Conservation (phyloP, 2,113 vertebrate species). For the Myotis lucifugus region DNA sequence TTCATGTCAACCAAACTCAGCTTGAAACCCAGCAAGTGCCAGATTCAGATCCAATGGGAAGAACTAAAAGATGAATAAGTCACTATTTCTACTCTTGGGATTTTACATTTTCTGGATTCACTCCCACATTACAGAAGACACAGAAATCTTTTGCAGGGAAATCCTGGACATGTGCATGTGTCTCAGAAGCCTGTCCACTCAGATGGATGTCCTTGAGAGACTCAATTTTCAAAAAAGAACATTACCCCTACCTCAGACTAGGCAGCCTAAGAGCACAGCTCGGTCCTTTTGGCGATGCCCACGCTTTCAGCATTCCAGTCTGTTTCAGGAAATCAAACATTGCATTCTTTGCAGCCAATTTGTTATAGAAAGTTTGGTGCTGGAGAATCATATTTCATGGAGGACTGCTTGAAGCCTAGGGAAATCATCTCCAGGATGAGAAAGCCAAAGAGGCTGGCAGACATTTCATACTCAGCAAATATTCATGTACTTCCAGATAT, state of each 20-base stretch:
- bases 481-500: neutral
- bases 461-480: neutral
- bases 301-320: neutral
- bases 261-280: neutral
- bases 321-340: neutral
- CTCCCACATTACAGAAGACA: neutral
- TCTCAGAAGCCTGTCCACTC: neutral
- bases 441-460: neutral
- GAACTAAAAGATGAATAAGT: neutral
- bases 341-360: neutral
- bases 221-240: neutral
- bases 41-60: constrained; percentile 8
- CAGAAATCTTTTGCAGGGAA: neutral
- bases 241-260: neutral
- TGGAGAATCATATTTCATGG: neutral
- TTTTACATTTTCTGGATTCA: neutral
- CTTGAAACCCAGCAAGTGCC: constrained; percentile 7
- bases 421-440: neutral
- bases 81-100: neutral
- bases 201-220: neutral
- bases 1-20: constrained; percentile 25
- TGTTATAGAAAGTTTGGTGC: neutral
- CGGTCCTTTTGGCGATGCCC: neutral
- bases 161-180: neutral
- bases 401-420: neutral